phyloP scores from a whole-genome alignment of 2,113 vertebrate species.

The Melanocharis versteri region DNA sequence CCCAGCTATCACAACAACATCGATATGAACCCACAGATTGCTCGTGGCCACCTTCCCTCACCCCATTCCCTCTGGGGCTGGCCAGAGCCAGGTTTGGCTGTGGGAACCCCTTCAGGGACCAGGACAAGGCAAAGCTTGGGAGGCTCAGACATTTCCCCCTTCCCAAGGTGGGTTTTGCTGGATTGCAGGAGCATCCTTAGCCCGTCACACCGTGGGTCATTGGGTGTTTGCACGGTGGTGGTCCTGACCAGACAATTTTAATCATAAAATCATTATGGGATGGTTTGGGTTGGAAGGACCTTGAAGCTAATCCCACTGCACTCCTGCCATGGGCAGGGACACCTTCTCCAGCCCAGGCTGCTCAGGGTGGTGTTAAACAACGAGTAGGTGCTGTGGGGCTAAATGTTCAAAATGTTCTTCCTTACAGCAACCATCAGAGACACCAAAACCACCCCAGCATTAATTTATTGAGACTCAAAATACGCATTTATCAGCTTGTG shows the following conservation, averaged over 20 bases:
- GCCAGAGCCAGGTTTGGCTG: neutral
- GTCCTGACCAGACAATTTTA: neutral
- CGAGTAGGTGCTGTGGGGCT: neutral
- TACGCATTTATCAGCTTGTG: neutral
- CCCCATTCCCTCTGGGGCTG: neutral
- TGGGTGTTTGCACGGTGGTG: neutral
- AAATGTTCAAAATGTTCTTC: neutral
- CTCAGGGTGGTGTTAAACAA: neutral
- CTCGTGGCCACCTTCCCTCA: neutral
- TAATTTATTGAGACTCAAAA: neutral
- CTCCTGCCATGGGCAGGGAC: neutral
- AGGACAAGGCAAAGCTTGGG: neutral
- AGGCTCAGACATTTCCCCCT: neutral
- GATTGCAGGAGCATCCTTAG: neutral
- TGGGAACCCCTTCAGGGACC: neutral
- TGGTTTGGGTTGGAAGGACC: neutral
- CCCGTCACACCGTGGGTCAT: rapidly evolving
- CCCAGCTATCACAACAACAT: conserved; percentile 63
- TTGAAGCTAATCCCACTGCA: neutral
- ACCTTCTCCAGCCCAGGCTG: neutral
- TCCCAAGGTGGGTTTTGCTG: neutral
- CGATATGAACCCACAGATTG: neutral
- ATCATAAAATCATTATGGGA: rapidly evolving
- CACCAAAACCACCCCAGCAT: neutral
- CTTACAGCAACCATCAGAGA: rapidly evolving